phyloP scores from a whole-genome alignment of 2,797 vertebrate genomes.

The Pipistrellus pipistrellus region DNA sequence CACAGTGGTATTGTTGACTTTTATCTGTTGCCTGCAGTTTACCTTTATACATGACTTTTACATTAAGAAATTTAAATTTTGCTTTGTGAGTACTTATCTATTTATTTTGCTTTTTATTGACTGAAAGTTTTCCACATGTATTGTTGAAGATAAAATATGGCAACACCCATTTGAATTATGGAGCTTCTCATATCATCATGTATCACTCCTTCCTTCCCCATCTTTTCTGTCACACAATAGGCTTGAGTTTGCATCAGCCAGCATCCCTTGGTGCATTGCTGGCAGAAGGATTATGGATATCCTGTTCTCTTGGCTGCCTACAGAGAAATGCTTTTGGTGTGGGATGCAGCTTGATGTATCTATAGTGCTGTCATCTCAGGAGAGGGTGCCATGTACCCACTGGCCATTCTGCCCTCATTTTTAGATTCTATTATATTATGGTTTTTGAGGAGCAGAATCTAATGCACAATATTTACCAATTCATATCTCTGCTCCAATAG shows the following conservation, averaged over 20 bases:
- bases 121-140: background rate
- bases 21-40: conserved; percentile 69
- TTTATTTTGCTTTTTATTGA: background rate
- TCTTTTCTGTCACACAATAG: background rate
- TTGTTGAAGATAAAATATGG: conserved; percentile 1
- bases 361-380: background rate
- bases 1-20: conserved; percentile 61
- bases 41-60: conserved; percentile 64
- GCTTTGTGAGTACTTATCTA: conserved; percentile 23
- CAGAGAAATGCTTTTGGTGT: background rate
- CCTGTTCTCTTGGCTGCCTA: background rate
- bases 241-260: background rate
- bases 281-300: background rate
- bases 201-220: background rate
- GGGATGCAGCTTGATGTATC: background rate
- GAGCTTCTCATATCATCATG: background rate
- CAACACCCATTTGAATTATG: background rate
- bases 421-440: background rate
- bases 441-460: background rate
- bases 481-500: background rate
- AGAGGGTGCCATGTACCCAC: background rate
- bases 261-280: background rate
- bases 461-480: background rate
- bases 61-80: conserved; percentile 61
- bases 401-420: background rate